Evolutionary conservation across 2,113 vertebrate genomes (phyloP).

Genomic region (Thalassarche chlororhynchos): DNA sequence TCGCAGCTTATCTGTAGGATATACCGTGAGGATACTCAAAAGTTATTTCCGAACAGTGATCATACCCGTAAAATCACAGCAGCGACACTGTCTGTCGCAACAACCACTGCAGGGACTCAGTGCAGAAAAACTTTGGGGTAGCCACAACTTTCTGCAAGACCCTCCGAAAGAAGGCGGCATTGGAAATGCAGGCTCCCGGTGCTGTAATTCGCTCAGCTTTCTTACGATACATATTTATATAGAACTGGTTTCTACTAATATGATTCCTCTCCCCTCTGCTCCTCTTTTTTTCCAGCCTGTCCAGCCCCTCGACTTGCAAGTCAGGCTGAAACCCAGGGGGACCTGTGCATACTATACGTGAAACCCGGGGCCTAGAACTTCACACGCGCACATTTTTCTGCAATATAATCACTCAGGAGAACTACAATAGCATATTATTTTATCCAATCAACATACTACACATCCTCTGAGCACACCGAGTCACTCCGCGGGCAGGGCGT

Average conservation of each 20-base stretch:
- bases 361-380: constrained; percentile 17
- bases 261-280: not conserved
- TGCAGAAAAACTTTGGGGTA: not conserved
- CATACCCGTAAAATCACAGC: not conserved
- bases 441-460: not conserved
- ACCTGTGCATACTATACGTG: not conserved
- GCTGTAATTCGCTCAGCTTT: not conserved
- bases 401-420: constrained; percentile 4
- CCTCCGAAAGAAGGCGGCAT: not conserved
- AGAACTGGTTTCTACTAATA: not conserved
- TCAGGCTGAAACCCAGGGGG: not conserved
- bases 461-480: not conserved
- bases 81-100: not conserved
- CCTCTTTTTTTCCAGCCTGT: not conserved
- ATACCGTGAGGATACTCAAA: not conserved
- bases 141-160: not conserved
- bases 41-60: not conserved
- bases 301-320: not conserved
- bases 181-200: not conserved
- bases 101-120: not conserved
- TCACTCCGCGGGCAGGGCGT: not conserved
- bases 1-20: not conserved
- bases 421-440: constrained; percentile 52
- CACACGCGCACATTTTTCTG: constrained; percentile 41
- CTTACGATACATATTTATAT: not conserved